Evolutionary conservation across 1,140 invertebrate species (phyloP).

Genomic region (Leguminivora glycinivorella): DNA sequence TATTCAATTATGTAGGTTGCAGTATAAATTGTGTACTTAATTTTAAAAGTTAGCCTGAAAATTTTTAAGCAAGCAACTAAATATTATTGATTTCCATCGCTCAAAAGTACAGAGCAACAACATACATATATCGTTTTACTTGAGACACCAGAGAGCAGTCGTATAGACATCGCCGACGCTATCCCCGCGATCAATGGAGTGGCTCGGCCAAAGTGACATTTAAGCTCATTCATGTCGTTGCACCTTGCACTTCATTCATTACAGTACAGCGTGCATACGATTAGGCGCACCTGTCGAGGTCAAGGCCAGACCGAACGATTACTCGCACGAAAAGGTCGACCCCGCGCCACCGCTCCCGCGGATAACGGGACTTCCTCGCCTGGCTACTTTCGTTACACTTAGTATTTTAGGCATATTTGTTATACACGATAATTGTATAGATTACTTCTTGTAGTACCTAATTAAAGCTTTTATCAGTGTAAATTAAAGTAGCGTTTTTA

Average conservation of each 20-base stretch:
- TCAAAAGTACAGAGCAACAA: too few species aligned
- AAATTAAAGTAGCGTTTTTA: too few species aligned
- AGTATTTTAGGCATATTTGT: neutral
- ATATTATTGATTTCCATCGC: too few species aligned
- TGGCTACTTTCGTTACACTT: neutral
- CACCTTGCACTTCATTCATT: slow-evolving; percentile 26
- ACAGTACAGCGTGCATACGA: slow-evolving; percentile 18
- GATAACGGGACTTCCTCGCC: neutral
- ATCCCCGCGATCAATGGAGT: slow-evolving; percentile 3
- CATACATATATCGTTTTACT: neutral
- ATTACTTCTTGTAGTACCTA: too few species aligned
- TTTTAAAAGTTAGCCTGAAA: too few species aligned
- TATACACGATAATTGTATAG: too few species aligned
- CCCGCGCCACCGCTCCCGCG: slow-evolving; percentile 2
- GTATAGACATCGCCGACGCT: neutral
- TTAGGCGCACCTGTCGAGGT: slow-evolving; percentile 17
- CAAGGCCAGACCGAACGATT: slow-evolving; percentile 12
- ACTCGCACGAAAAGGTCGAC: slow-evolving; percentile 21
- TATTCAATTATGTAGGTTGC: too few species aligned
- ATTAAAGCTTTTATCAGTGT: too few species aligned
- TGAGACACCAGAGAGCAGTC: neutral
- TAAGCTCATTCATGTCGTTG: slow-evolving; percentile 20
- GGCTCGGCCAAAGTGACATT: neutral
- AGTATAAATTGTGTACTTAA: too few species aligned
- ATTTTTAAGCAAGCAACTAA: too few species aligned